Conservation (phyloP, 2,113 vertebrate genomes). For the Phrynosoma blainvillii region DNA sequence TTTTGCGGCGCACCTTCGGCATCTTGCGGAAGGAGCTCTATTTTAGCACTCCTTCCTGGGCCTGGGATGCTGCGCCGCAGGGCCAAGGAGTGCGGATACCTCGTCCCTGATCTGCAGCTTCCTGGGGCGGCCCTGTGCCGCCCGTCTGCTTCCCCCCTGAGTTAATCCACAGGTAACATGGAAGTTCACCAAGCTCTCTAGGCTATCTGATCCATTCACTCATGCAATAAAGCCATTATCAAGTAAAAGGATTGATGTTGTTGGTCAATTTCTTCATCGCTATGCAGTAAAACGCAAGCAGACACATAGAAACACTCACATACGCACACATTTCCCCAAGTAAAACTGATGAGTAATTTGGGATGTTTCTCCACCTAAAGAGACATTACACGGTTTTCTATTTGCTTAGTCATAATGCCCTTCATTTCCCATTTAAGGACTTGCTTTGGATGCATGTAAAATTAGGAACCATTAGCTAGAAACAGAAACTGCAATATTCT, state of each 20-base stretch:
- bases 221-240: conserved; percentile 7
- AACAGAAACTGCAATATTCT: conserved; percentile 41
- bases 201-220: conserved; percentile 27
- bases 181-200: conserved; percentile 47
- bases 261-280: conserved; percentile 4
- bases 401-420: conserved; percentile 45
- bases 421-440: conserved; percentile 43
- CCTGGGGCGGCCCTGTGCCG: too few species aligned
- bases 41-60: too few species aligned
- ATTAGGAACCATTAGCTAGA: background rate
- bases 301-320: background rate
- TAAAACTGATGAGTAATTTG: conserved; percentile 1
- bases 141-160: too few species aligned
- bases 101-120: too few species aligned
- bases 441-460: conserved; percentile 23
- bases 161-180: conserved; percentile 58
- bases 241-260: background rate
- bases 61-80: too few species aligned
- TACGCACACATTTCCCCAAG: conserved; percentile 21
- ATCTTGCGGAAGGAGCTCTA: too few species aligned
- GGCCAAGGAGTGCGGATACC: too few species aligned
- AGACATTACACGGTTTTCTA: conserved; percentile 31
- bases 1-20: too few species aligned
- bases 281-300: background rate
- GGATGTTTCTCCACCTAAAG: conserved; percentile 29